A percentile compares a stretch with the other conserved stretches of the same genome.
These are phyloP conservation scores for Isichthys henryi DNA, from an alignment of 2,113 vertebrate species.

Conservation along the genomic window DNA sequence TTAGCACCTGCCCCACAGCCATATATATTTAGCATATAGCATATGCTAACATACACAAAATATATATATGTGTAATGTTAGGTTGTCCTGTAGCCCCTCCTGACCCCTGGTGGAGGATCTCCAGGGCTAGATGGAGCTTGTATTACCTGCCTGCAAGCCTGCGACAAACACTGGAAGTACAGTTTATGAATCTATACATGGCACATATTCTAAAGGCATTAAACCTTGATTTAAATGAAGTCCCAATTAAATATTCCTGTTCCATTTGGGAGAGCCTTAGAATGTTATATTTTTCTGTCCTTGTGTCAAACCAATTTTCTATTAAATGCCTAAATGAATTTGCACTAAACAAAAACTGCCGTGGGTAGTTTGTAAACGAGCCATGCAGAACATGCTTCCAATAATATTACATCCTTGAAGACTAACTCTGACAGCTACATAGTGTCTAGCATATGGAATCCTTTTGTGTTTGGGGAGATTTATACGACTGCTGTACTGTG, in stretches of 20 bases:
- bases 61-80: neutral
- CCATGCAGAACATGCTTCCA: constrained; percentile 31
- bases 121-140: neutral
- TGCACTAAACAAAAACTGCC: constrained; percentile 5
- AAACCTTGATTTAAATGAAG: neutral
- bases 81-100: neutral
- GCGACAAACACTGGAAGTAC: neutral
- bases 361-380: constrained; percentile 35
- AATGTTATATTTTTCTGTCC: neutral
- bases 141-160: neutral
- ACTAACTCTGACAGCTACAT: neutral
- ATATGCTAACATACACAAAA: neutral
- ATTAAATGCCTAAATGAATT: neutral
- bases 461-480: neutral
- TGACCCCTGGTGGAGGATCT: neutral
- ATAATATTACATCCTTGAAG: constrained; percentile 2
- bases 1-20: neutral
- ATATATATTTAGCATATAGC: neutral
- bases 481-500: neutral
- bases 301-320: neutral
- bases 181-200: neutral
- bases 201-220: neutral
- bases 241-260: neutral
- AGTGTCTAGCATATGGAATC: neutral
- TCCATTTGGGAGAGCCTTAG: neutral